Base-by-base conservation (phyloP, 2,113 vertebrate species). In the Zosterops japonicus region DNA sequence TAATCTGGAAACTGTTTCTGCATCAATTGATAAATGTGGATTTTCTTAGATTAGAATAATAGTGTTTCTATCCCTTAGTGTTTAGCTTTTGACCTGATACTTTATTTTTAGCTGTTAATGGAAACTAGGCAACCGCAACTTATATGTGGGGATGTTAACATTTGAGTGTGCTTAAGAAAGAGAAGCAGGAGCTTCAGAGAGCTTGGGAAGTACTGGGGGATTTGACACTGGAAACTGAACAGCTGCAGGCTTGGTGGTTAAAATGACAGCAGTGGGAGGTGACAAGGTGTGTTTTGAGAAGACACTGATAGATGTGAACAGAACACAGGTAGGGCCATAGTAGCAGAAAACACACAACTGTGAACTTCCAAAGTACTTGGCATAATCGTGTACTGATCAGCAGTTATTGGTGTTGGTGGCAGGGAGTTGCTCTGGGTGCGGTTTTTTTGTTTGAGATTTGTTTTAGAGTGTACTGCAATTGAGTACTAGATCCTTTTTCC, bases 281-380 rank as follows among this genome's bases (percentile, higher is more conserved):
- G 5, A 6, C 25, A 74, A 70, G 47, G 42, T 78, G 44, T 41
- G 10, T 53, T 53, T 87, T 84, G 87, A 65, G 57, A 41, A 78
- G 78, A 28, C 25, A 12, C 23, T 29, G 25, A 16, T 33, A 63
- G 28, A 29, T 74, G 28, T 57, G 49, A 78, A 63, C 18, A 53
- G 50, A 57, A 36, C 0, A 3, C 52, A 55, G 3, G 24, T 17
- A 36, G 9, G 29, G 70, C 31, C 5, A 1, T 60, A 0, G 1
- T 14, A 60, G 18, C 50, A 55, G 46, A 64, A 82, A 60, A 50
- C 16, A 70, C 50, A 41, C 4, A 41, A 1, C 15, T 59, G 5
- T 74, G 47, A 50, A 24, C 46, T 80, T 76, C 16, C 5, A 2
- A 42, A 71, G 16, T 67, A 47, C 19, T 87, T 56, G 35, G 29